Evolutionary conservation across 2,113 vertebrate genomes (phyloP), one percentile per base, ranked within the genome.

Genomic region (Psittacula cyanocephala): DNA sequence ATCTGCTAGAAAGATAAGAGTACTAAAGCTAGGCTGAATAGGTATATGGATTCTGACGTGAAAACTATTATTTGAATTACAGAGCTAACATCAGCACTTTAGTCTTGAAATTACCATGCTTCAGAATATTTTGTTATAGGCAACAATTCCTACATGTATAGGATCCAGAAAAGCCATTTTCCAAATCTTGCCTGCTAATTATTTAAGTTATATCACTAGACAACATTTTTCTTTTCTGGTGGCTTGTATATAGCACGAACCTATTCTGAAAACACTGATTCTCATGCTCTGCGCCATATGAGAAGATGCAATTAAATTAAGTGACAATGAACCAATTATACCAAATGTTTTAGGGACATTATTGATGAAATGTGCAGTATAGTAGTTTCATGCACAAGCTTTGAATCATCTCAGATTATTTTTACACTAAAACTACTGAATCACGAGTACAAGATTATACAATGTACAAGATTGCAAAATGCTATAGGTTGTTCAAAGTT

Each of bases 271-370:
- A 69, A 33, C 22, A 17, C 31, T 37, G 31, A 57, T 78, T 64
- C 76, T 71, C 37, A 16, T 44, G 55, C 60, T 84, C 44, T 74
- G 33, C 55, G n/a, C 29, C 3, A 0, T 5, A 7, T 63, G 68
- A 89, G 86, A 78, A 81, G 53, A 43, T 67, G 37, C 72, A 57
- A 37, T 90, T 95, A 94, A 75, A 91, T 92, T 71, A 72, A 87
- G 35, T 6, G 44, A 80, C 50, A 94, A 22, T 60, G 68, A 91
- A 46, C 41, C 47, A 86, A 67, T 96, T 95, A 63, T 18, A 53
- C 3, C 22, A 24, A 91, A 57, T 1, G 1, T 88, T 95, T 92
- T 55, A 50, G 60, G 76, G 60, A 50, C 88, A 90, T 95, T 39
- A 52, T 39, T 52, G 72, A 16, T 47, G 60, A 78, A 86, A 88